phyloP scores from a whole-genome alignment of 1,140 invertebrate genomes.

The Lucilia cuprina region DNA sequence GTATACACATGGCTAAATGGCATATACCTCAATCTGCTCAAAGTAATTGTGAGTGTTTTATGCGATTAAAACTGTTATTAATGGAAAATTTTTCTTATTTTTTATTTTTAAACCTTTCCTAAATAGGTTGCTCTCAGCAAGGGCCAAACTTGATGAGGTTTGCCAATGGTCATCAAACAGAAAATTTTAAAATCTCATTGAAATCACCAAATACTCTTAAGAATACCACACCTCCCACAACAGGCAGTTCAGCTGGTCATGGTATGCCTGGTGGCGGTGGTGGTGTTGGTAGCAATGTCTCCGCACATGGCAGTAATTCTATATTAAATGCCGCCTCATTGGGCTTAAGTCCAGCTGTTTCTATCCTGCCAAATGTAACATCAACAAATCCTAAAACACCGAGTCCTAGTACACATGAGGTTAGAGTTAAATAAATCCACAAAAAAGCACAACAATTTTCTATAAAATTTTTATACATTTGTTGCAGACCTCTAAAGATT shows the following conservation, averaged over 20 bases:
- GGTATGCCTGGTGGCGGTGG: conserved; percentile 42
- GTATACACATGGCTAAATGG: conserved; percentile 67
- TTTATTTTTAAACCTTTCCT: not conserved
- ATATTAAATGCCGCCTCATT: conserved; percentile 51
- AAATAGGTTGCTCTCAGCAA: conserved; percentile 55
- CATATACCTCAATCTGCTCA: conserved; percentile 71
- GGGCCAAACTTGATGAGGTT: conserved; percentile 56
- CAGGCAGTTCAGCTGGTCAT: conserved; percentile 38
- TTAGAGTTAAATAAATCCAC: conserved; percentile 36
- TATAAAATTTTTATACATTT: not conserved
- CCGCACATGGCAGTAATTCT: conserved; percentile 33
- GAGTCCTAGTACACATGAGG: conserved; percentile 71
- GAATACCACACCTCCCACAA: conserved; percentile 58
- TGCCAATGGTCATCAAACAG: conserved; percentile 63
- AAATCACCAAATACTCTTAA: conserved; percentile 63
- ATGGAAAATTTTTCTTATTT: conserved; percentile 25
- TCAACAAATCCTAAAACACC: conserved; percentile 84
- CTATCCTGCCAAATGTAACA: conserved; percentile 68
- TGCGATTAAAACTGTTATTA: not conserved
- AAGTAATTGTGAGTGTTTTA: conserved; percentile 56
- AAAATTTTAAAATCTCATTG: conserved; percentile 73
- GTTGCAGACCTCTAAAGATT: conserved; percentile 62
- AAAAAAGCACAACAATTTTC: not conserved
- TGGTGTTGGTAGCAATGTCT: conserved; percentile 36
- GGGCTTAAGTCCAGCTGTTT: conserved; percentile 56